Base-by-base conservation (phyloP, 92 coral and sea anemone species). In the Phenganax stokvisi region DNA sequence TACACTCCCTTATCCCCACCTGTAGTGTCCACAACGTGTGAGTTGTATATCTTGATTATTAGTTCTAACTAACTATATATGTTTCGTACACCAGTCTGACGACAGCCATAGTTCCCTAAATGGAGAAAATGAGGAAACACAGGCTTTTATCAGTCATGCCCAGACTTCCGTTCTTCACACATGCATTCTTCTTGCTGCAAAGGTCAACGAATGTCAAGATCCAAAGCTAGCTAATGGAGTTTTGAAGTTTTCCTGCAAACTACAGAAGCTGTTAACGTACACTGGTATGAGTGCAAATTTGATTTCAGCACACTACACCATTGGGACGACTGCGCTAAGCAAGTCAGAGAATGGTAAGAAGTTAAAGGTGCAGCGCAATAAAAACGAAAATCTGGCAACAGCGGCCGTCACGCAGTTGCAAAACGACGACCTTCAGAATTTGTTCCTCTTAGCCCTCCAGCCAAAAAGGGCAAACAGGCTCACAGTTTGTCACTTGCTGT, bases 311-410 rank as follows among this genome's bases (percentile, higher is more conserved):
- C 67, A 81, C 30, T 87, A 83, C 75, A 80, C 65, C 73, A 79
- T 87, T 87, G 88, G 88, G 20, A 54, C 90, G 10, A 74, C 78
- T 80, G 85, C 84, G 47, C 9, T 80, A 30, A 65, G 55, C 51
- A 87, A 66, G 80, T 17, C 31, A 12, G 83, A 87, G 58, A 87
- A 87, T 27, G 83, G 85, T 10, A 84, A 71, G 25, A 83, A 74
- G 44, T 73, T 63, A 63, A 63, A 60, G 83, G 88, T 84, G 29
- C 90, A 84, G 67, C 90, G 83, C 11, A 87, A 87, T 84, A 84
- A 57, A 87, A 87, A 75, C 54, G 90, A 71, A 87, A 87, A 79
- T 84, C 63, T 63, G 90, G 73, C 53, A 87, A 67, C 65, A 64
- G 63, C 65, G 54, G 80, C 54, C 63, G 80, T 59, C 80, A 75